Base-by-base conservation (phyloP, 2,797 vertebrate genomes). In the Spinus olivaceus region DNA sequence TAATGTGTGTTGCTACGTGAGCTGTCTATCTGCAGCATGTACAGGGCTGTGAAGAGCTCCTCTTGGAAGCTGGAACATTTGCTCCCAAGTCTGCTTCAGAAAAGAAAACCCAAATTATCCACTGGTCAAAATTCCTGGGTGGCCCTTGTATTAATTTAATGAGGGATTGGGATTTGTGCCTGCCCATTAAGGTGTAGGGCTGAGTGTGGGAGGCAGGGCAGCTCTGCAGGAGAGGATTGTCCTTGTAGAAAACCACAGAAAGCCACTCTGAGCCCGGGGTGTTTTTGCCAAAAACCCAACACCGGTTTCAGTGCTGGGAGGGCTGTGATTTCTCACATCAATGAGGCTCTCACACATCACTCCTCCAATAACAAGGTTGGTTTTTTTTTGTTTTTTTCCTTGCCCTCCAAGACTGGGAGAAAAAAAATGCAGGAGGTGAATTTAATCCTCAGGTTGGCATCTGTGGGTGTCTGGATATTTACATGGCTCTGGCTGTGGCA, bases 381-480 rank as follows among this genome's bases (percentile, higher is more conserved):
- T 12, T 8, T 5, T 30, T 60, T 4, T 19, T 54, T 39, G 4
- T 7, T 54, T 33, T 39, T 33, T 23, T 23, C 32, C 24, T 90
- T 0, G 0, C 72, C 88, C 8, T 14, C 65, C 53, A 54, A 53
- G 61, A 59, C 56, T 59, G 16, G 22, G 11, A 10, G 9, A 0
- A 6, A 9, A 32, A 23, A 18, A 81, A 77, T 24, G 8, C 27
- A 6, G 57, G 65, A 94, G 61, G 79, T 2, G 3, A 94, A 92
- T 95, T 94, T 93, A 96, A 95, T 95, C 88, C 92, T 87, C 0
- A 0, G 12, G 46, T 53, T 89, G 88, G 92, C 81, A 91, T 95
- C 88, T 65, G 37, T 3, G 22, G 8, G 19, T 88, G 78, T 77
- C 86, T 94, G 81, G 86, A 61, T 95, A 92, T 95, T 92, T 93